Percentiles rank a stretch among this genome's conserved stretches.
Evolutionary conservation across 2,113 vertebrate genomes (phyloP).

Genomic region (Anarhynchus alexandrinus): DNA sequence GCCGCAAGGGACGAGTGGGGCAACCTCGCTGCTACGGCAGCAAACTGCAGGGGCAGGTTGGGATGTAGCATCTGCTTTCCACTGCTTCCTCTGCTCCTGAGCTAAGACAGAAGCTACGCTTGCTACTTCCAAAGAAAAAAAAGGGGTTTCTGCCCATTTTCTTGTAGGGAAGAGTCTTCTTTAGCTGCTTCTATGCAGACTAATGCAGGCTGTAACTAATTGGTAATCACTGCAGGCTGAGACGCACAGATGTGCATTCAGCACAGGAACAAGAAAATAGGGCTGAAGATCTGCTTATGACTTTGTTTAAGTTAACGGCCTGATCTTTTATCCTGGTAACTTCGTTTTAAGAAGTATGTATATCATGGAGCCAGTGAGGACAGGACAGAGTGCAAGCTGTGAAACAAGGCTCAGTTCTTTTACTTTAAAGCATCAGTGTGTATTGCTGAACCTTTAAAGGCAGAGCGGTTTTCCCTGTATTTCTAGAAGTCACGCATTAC

Average conservation of each 20-base stretch:
- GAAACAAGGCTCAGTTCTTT: not conserved
- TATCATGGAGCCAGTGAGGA: not conserved
- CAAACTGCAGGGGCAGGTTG: not conserved
- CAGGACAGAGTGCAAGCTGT: not conserved
- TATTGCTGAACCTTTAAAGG: not conserved
- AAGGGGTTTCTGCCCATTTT: fast-evolving
- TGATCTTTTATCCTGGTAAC: not conserved
- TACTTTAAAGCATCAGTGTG: not conserved
- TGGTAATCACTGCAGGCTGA: not conserved
- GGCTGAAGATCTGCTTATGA: not conserved
- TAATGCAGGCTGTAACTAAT: not conserved
- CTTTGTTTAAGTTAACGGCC: not conserved
- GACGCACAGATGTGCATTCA: not conserved
- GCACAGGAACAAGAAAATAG: not conserved
- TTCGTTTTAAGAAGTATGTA: not conserved
- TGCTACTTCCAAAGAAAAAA: not conserved
- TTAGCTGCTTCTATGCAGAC: not conserved
- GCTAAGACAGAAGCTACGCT: not conserved
- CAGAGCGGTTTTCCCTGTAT: not conserved
- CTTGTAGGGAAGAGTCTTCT: not conserved
- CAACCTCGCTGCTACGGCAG: fast-evolving
- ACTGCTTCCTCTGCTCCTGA: not conserved
- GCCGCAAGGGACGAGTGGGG: not conserved
- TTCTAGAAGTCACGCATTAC: not conserved
- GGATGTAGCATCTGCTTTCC: not conserved